Conservation (phyloP, 2,888 invertebrate genomes). For the Cataglyphis albicans region DNA sequence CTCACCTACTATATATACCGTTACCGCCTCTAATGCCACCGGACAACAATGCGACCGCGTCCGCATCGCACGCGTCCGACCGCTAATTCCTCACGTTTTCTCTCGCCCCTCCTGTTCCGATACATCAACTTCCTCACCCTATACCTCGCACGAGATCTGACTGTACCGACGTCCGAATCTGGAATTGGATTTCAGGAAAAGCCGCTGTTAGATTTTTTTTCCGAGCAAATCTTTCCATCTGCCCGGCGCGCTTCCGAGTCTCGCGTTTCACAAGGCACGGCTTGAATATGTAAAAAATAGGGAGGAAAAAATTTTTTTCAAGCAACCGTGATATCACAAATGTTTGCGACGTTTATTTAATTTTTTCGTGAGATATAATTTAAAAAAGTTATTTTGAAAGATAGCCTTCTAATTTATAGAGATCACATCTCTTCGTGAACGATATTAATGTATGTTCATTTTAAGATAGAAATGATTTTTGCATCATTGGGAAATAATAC, state of each 20-base stretch:
- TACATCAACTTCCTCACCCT: constrained; percentile 55
- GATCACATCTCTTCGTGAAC: background rate
- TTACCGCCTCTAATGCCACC: constrained; percentile 81
- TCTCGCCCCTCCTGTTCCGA: constrained; percentile 51
- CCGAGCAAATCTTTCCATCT: constrained; percentile 63
- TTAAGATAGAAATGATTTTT: background rate
- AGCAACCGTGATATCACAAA: background rate
- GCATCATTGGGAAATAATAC: constrained; percentile 10
- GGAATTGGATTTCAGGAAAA: constrained; percentile 81
- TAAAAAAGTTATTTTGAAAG: background rate
- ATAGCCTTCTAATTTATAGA: background rate
- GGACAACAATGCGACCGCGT: constrained; percentile 83
- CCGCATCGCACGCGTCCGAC: constrained; percentile 83
- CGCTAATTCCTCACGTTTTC: constrained; percentile 82
- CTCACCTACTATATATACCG: constrained; percentile 66
- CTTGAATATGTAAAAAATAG: background rate
- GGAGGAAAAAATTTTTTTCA: background rate
- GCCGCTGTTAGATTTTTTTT: constrained; percentile 67
- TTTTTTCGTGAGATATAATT: background rate
- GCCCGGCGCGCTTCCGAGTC: constrained; percentile 57
- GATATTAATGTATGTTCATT: background rate
- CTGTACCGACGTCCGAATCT: constrained; percentile 64
- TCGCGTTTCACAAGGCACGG: constrained; percentile 34
- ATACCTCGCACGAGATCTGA: constrained; percentile 53
- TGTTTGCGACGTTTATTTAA: constrained; percentile 17